Evolutionary conservation across 1,140 invertebrate genomes (phyloP), one percentile per base, ranked within the genome.

Genomic region (Armadillidium nasatum): DNA sequence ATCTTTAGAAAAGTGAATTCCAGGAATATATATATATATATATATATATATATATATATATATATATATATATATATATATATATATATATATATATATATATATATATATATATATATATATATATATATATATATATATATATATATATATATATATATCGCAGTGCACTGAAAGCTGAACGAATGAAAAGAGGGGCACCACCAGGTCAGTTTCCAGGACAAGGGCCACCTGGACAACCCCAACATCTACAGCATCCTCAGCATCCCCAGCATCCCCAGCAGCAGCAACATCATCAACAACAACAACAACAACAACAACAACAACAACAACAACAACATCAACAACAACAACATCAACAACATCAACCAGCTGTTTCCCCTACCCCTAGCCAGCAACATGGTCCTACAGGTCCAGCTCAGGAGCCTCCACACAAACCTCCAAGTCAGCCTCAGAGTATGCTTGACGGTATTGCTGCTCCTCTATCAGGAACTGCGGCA

Each of bases 381-480:
- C 50, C 50, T 15, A 60, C 50, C 7, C 50, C 50, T 4, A 19
- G 50, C 50, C 50, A 13, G 4, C 11, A 19, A 13, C 50, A 60
- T 7, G 50, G 50, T 15, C 50, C 50, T 60, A 1, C 11, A 60
- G 11, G 11, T 19, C 50, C 11, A 19, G 50, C 2, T 13, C 50
- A 60, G 19, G 72, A 70, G 7, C 74, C 21, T 22, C 60, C 22
- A 50, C 74, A 69, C 54, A 74, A 50, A 78, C 74, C 60, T 45
- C 77, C 21, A 71, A 11, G 50, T 72, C 67, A 75, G 7, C 19
- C 78, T 33, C 78, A 74, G 44, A 75, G 72, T 46, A 79, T 76
- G 50, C 75, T 76, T 70, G 78, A 79, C 11, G 78, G 78, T 22
- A 22, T 33, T 70, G 68, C 68, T 21, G 68, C 23, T 21, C 68